phyloP scores from a whole-genome alignment of 2,888 invertebrate genomes.

The Autographa pulchrina region DNA sequence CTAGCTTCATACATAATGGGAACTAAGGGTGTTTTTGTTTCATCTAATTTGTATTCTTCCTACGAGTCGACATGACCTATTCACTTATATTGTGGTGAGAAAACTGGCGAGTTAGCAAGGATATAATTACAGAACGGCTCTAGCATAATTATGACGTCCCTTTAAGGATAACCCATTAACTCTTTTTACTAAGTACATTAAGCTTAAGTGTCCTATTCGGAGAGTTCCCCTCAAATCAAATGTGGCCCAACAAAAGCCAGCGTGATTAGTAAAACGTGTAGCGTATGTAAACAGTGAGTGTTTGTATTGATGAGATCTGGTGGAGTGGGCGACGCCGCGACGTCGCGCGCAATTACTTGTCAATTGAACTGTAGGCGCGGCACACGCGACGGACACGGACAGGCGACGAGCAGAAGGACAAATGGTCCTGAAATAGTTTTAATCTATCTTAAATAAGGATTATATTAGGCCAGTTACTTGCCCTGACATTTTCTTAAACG shows the following conservation, averaged over 20 bases:
- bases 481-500: too few species aligned
- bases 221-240: slow-evolving; percentile 19
- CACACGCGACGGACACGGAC: slow-evolving; percentile 34
- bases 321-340: slow-evolving; percentile 67
- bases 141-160: background rate
- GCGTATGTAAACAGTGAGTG: slow-evolving; percentile 56
- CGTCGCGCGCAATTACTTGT: slow-evolving; percentile 69
- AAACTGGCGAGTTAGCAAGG: background rate
- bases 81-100: slow-evolving; percentile 5
- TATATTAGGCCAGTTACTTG: background rate
- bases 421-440: background rate
- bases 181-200: background rate
- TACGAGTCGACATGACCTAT: slow-evolving; percentile 1
- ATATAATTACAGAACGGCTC: background rate
- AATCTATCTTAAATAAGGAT: background rate
- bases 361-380: slow-evolving; percentile 55
- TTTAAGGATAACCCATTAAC: background rate
- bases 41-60: slow-evolving; percentile 1
- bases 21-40: background rate
- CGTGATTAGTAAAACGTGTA: slow-evolving; percentile 54
- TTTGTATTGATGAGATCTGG: slow-evolving; percentile 59
- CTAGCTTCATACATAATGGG: background rate
- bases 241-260: slow-evolving; percentile 20
- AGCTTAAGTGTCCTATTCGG: background rate
- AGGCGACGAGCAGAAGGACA: slow-evolving; percentile 37